These are phyloP conservation scores for Eutolmus rufibarbis DNA, from an alignment of 2,888 invertebrate species.

Conservation along the genomic window DNA sequence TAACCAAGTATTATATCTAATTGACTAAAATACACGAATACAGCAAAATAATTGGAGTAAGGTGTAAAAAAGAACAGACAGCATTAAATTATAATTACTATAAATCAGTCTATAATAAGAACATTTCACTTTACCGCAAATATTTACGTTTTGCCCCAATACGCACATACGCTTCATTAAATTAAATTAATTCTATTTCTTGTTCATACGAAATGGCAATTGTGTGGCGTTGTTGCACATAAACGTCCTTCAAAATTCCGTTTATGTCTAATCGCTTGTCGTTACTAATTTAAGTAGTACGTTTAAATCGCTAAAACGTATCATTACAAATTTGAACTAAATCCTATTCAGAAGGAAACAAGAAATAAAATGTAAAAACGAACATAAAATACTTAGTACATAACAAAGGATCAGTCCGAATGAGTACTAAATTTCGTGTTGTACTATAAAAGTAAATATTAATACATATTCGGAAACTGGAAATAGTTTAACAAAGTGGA, in stretches of 20 bases:
- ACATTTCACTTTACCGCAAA: constrained; percentile 18
- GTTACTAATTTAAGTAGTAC: not conserved
- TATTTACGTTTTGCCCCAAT: constrained; percentile 7
- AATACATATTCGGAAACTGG: not conserved
- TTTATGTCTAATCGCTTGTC: not conserved
- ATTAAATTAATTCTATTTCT: not conserved
- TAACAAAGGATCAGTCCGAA: constrained; percentile 7
- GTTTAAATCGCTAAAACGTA: not conserved
- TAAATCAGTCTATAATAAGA: constrained; percentile 41
- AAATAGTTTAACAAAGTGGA: constrained; percentile 17
- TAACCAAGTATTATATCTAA: constrained; percentile 2
- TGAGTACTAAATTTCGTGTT: not conserved
- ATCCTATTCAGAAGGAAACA: constrained; percentile 7
- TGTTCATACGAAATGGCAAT: constrained; percentile 28
- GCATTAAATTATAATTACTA: constrained; percentile 31
- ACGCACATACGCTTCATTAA: not conserved
- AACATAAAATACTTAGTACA: constrained; percentile 18
- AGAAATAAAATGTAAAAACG: constrained; percentile 2
- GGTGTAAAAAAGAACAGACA: constrained; percentile 25
- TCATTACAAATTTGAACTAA: not conserved
- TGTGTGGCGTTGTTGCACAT: constrained; percentile 12
- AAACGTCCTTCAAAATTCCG: not conserved
- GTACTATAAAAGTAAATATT: not conserved
- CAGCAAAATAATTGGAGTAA: constrained; percentile 26
- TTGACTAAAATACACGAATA: constrained; percentile 35